phyloP scores from a whole-genome alignment of 2,113 vertebrate species.

The Glareola pratincola region DNA sequence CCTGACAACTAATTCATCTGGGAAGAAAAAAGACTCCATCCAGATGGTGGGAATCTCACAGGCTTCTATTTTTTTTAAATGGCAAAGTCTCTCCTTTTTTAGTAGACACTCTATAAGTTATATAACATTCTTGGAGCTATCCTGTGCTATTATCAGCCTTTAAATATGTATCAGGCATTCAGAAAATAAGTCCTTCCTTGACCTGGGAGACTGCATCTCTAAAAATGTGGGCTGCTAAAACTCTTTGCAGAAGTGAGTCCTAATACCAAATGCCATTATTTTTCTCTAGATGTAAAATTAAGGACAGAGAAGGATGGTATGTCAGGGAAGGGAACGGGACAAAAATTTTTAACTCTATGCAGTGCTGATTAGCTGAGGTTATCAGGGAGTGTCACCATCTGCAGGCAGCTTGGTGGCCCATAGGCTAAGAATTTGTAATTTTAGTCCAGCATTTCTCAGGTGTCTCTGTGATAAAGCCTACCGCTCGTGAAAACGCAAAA shows the following conservation, averaged over 20 bases:
- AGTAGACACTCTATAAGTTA: constrained; percentile 10
- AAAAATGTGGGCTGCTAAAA: background rate
- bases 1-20: constrained; percentile 66
- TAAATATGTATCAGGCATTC: background rate
- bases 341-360: background rate
- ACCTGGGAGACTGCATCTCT: background rate
- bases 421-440: background rate
- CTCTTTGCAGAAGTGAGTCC: background rate
- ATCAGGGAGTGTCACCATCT: background rate
- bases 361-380: background rate
- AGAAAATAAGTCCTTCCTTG: constrained; percentile 38
- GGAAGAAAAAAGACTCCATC: constrained; percentile 66
- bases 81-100: constrained; percentile 11
- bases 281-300: background rate
- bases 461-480: background rate
- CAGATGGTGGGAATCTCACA: constrained; percentile 66
- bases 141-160: background rate
- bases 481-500: background rate
- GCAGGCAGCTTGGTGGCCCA: background rate
- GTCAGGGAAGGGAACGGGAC: background rate
- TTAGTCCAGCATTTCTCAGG: background rate
- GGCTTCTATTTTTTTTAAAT: background rate
- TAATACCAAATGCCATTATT: background rate
- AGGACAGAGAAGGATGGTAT: background rate
- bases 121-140: constrained; percentile 47